A percentile compares a stretch with the other conserved stretches of the same genome.
These are phyloP conservation scores for Macroramphosus scolopax DNA, from an alignment of 2,797 vertebrate species.

Conservation along the genomic window DNA sequence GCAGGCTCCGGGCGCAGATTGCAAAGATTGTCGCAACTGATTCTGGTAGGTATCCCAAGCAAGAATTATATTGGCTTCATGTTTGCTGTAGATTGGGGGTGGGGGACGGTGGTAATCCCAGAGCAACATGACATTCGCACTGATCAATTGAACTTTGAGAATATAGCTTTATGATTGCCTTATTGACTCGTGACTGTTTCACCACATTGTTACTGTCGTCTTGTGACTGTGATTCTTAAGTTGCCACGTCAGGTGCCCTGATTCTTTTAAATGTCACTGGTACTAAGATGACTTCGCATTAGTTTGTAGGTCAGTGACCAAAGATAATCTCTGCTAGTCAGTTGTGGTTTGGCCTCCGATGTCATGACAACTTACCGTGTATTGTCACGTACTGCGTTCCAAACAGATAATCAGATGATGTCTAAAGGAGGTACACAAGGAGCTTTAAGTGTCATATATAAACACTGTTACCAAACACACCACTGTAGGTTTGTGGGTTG, in stretches of 20 bases:
- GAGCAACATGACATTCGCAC: too few species aligned
- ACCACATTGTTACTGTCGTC: constrained; percentile 4
- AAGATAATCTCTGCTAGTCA: constrained; percentile 30
- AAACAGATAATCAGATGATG: too few species aligned
- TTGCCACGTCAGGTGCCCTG: constrained; percentile 39
- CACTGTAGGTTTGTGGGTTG: too few species aligned
- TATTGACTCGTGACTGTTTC: background rate
- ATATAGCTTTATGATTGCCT: too few species aligned
- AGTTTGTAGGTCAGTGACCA: constrained; percentile 54
- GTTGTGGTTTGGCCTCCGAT: background rate
- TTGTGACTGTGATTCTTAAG: constrained; percentile 21
- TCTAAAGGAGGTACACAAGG: too few species aligned
- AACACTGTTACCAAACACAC: too few species aligned
- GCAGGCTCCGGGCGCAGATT: constrained; percentile 92
- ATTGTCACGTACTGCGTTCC: background rate
- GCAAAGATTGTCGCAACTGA: constrained; percentile 91
- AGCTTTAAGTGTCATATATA: too few species aligned
- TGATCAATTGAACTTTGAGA: too few species aligned
- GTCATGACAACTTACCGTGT: background rate
- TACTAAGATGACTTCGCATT: constrained; percentile 36
- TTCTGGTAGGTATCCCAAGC: constrained; percentile 78
- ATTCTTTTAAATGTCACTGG: constrained; percentile 39
- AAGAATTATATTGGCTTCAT: too few species aligned
- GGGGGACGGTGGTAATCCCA: too few species aligned
- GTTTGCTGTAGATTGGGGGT: too few species aligned